phyloP scores from a whole-genome alignment of 2,113 vertebrate genomes.

The Corythaeola cristata region DNA sequence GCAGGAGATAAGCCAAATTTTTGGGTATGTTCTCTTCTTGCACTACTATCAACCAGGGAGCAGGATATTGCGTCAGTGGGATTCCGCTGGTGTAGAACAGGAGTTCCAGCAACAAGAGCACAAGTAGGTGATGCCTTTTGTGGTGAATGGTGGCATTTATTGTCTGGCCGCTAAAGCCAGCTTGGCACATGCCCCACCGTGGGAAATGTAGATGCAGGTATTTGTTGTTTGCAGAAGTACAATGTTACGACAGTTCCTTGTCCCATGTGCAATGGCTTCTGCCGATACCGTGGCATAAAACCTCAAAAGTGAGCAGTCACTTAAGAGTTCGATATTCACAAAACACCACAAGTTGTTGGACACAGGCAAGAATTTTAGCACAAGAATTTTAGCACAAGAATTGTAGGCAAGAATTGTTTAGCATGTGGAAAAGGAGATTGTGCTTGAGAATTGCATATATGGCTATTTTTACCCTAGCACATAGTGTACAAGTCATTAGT shows the following conservation, averaged over 20 bases:
- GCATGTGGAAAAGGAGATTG: neutral
- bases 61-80: neutral
- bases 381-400: neutral
- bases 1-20: constrained; percentile 12
- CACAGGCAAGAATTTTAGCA: neutral
- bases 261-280: neutral
- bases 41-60: neutral
- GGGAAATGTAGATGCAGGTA: neutral
- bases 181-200: fast-evolving
- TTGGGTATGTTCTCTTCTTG: neutral
- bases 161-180: neutral
- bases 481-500: neutral
- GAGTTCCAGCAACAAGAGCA: neutral
- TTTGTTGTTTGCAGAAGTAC: neutral
- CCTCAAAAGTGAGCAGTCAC: neutral
- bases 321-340: neutral
- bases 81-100: neutral
- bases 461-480: neutral
- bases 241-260: neutral
- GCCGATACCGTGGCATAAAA: neutral
- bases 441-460: neutral
- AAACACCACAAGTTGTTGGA: neutral
- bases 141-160: neutral
- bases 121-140: neutral
- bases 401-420: neutral